phyloP scores from a whole-genome alignment of 2,797 vertebrate genomes.

The Falco biarmicus region DNA sequence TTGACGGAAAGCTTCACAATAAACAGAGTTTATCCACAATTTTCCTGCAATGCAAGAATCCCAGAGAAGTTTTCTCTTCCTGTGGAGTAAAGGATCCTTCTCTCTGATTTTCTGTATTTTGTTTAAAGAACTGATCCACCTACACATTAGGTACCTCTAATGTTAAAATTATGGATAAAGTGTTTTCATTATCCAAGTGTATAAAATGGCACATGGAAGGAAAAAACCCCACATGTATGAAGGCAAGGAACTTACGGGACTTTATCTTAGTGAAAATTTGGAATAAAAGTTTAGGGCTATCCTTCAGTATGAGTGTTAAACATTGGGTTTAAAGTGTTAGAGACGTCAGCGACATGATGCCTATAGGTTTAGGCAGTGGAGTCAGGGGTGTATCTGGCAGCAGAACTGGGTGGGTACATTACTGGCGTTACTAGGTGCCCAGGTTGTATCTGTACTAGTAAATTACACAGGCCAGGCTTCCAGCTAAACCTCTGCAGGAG shows the following conservation, averaged over 20 bases:
- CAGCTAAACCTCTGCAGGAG: background rate
- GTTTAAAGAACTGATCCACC: background rate
- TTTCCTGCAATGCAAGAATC: background rate
- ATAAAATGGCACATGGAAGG: background rate
- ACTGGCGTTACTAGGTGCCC: background rate
- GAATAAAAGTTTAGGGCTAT: background rate
- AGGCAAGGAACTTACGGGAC: background rate
- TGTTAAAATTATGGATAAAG: background rate
- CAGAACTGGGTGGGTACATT: background rate
- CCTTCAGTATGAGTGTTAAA: background rate
- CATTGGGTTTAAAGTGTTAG: background rate
- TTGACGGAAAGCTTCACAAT: conserved; percentile 15
- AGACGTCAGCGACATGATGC: background rate
- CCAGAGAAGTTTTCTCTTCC: background rate
- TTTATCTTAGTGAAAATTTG: background rate
- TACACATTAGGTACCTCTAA: background rate
- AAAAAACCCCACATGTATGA: background rate
- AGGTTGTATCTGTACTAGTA: background rate
- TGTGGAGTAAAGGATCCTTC: background rate
- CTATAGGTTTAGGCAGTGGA: background rate
- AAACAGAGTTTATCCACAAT: background rate
- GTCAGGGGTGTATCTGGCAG: background rate
- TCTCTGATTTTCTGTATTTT: background rate
- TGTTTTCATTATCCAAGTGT: background rate
- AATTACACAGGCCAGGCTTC: background rate